Evolutionary conservation across 2,888 invertebrate genomes (phyloP).

Genomic region (Halictus ligatus): DNA sequence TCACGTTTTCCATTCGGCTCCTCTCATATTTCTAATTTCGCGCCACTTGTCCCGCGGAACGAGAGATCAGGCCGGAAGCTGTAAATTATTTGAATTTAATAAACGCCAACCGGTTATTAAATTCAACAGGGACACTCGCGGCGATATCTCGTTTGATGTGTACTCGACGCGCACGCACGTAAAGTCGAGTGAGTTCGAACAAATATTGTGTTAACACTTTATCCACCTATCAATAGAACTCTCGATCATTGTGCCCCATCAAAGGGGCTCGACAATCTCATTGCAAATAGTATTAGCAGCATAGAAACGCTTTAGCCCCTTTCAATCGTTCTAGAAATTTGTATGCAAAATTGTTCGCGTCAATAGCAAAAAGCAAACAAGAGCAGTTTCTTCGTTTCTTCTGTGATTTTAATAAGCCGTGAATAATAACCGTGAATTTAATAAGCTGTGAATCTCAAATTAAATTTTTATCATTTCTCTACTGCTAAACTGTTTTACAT

Average conservation of each 20-base stretch:
- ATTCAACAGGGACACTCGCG: background rate
- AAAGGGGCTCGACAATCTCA: background rate
- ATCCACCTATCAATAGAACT: background rate
- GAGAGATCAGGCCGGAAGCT: background rate
- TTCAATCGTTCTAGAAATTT: no score
- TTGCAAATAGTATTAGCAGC: background rate
- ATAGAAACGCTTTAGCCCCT: no score
- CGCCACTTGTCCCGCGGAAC: background rate
- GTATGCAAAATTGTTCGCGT: no score
- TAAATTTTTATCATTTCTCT: no score
- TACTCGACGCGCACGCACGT: background rate
- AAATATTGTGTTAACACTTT: background rate
- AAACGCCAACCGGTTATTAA: conserved; percentile 37
- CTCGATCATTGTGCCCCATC: background rate
- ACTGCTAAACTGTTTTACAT: no score
- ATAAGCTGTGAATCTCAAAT: no score
- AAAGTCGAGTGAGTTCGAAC: background rate
- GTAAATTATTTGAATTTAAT: no score
- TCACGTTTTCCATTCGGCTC: conserved; percentile 33
- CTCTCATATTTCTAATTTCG: conserved; percentile 40
- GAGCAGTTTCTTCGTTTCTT: no score
- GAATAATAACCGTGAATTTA: no score
- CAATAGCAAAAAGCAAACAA: no score
- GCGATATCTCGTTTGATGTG: background rate
- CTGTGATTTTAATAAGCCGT: no score